Conservation (phyloP, 2,113 vertebrate species). For the Chunga burmeisteri region DNA sequence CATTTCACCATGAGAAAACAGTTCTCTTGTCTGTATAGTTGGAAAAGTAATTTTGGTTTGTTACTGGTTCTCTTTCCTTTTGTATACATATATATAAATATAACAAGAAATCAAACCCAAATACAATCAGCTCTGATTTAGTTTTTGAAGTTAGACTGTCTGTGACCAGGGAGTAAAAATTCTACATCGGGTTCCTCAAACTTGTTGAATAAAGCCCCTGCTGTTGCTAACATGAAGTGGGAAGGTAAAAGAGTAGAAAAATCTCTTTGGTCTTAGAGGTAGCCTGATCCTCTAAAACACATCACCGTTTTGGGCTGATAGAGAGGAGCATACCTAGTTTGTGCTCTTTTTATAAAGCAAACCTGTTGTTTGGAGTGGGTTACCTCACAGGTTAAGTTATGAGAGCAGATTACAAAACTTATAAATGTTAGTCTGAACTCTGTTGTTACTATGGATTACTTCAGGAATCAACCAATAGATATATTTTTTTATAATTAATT, state of each 20-base stretch:
- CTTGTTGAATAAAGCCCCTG: not conserved
- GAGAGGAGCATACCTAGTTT: not conserved
- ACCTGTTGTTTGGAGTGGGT: not conserved
- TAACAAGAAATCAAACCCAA: not conserved
- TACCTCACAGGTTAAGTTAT: not conserved
- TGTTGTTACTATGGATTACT: not conserved
- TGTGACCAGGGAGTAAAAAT: not conserved
- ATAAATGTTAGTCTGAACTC: not conserved
- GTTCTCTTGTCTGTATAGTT: not conserved
- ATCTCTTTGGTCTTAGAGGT: not conserved
- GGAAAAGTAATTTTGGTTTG: not conserved
- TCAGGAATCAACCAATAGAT: not conserved
- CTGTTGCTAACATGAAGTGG: not conserved
- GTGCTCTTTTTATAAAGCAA: not conserved
- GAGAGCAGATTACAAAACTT: not conserved
- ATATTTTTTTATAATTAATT: not conserved
- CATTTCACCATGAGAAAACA: not conserved
- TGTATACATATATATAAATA: not conserved
- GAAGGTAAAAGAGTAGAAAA: not conserved
- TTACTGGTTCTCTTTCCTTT: not conserved
- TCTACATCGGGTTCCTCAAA: not conserved
- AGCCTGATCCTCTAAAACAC: not conserved
- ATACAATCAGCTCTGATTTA: not conserved
- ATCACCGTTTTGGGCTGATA: rapidly evolving
- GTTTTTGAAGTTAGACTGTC: not conserved